Conservation (phyloP, 2,888 invertebrate genomes). For the Mythimna lalbum region DNA sequence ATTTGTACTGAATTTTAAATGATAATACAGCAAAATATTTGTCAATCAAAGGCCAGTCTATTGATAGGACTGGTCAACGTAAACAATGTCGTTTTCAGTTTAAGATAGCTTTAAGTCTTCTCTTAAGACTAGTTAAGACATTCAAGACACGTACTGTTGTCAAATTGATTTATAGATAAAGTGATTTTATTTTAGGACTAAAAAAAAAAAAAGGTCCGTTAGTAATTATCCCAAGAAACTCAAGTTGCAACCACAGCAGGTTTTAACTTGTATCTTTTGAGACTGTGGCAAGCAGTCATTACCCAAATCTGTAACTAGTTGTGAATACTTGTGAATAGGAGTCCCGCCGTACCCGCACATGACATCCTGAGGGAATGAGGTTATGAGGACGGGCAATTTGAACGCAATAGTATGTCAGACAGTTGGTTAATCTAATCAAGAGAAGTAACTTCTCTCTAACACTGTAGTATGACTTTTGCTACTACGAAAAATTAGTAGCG, state of each 20-base stretch:
- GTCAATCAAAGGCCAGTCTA: neutral
- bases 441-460: constrained; percentile 12
- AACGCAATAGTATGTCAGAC: constrained; percentile 21
- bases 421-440: constrained; percentile 38
- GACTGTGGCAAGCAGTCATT: constrained; percentile 9
- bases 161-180: neutral
- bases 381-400: neutral
- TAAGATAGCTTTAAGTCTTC: neutral
- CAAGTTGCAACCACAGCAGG: constrained; percentile 1
- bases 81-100: neutral
- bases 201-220: too few species aligned
- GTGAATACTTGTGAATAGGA: constrained; percentile 13
- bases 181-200: neutral
- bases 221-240: neutral
- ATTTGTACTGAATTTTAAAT: neutral
- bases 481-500: neutral
- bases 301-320: constrained; percentile 5
- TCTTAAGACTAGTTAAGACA: neutral
- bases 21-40: neutral
- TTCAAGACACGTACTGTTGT: neutral
- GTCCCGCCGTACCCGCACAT: constrained; percentile 12
- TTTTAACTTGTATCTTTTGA: constrained; percentile 7
- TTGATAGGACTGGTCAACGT: neutral
- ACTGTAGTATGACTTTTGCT: neutral
- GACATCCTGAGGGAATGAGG: constrained; percentile 23